These are phyloP conservation scores for Myodes glareolus DNA, from an alignment of 2,113 vertebrate species.

Conservation along the genomic window DNA sequence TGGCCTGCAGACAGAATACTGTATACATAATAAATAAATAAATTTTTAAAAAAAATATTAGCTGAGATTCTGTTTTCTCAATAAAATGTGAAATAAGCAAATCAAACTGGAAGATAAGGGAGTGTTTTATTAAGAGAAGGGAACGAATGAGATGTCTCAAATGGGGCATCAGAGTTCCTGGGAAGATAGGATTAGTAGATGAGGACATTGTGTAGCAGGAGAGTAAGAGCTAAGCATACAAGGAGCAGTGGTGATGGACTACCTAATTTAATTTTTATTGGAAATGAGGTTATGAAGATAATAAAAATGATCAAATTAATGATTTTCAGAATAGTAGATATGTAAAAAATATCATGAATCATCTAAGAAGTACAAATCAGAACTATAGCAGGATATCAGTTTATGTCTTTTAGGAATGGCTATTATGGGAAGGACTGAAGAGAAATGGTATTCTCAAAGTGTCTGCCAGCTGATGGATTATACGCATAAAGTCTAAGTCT, in stretches of 20 bases:
- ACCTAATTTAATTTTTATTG: neutral
- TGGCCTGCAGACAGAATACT: too few species aligned
- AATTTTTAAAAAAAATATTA: neutral
- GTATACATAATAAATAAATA: too few species aligned
- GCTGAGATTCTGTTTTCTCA: slow-evolving; percentile 30
- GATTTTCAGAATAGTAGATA: neutral
- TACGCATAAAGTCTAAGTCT: too few species aligned
- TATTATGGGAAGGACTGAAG: neutral
- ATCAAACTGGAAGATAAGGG: slow-evolving; percentile 10
- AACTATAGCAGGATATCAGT: neutral
- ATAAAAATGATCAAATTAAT: neutral
- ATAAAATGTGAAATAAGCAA: slow-evolving; percentile 40
- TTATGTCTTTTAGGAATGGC: neutral
- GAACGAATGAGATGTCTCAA: neutral
- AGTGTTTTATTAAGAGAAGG: slow-evolving; percentile 32
- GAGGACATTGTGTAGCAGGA: neutral
- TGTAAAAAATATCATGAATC: neutral
- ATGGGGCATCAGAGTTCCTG: neutral
- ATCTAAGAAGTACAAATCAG: neutral
- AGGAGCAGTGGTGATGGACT: neutral
- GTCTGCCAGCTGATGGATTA: neutral
- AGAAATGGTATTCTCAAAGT: neutral
- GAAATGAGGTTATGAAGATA: neutral
- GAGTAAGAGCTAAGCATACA: neutral
- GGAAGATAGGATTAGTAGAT: neutral